Base-by-base conservation (phyloP, 2,888 invertebrate genomes). In the Boloria euphrosyne region DNA sequence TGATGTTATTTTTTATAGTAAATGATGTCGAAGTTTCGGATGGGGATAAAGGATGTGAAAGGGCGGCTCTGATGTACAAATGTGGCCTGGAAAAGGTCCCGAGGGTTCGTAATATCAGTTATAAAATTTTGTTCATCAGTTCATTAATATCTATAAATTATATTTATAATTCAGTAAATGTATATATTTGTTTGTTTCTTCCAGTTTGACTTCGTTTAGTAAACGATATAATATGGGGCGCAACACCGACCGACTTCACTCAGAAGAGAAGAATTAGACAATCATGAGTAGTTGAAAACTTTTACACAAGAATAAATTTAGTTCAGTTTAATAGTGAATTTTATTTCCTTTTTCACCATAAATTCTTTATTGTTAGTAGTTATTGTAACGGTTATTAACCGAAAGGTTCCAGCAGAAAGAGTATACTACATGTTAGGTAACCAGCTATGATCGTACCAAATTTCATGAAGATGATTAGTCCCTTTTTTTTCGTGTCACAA, bases 51-150 rank as follows among this genome's bases (percentile, higher is more conserved):
- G 87, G 87, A 1, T 87, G 87, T 64, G 86, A 87, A 0, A 78
- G 87, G 70, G 87, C 87, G 14, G 80, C 78, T 2, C 69, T 86
- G 14, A 79, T 87, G 5, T 86, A 81, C 71, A 75, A 81, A 62
- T 87, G 87, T 57, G 78, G 76, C 4, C 44, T 77, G 0, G 78
- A 86, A 65, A 81, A 83, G 47, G 73, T 81, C 6, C 76, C 83
- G 7, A 72, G 75, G 69, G 84, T 86, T 13, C 17, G 17, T 61
- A 7, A 13, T 10, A 38, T 27, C 4, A 47, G 13, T 27, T 16
- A 13, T 22, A 51, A n/a, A 17, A n/a, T 0, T 6, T 22, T 22
- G 6, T n/a, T n/a, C n/a, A n/a, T n/a, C n/a, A n/a, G n/a, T n/a
- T 14, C 51, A 7, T 10, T 38, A 38, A 38, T 38, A 38, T 10